Evolutionary conservation across 2,888 invertebrate species (phyloP).

Genomic region (Hyposoter dolosus): DNA sequence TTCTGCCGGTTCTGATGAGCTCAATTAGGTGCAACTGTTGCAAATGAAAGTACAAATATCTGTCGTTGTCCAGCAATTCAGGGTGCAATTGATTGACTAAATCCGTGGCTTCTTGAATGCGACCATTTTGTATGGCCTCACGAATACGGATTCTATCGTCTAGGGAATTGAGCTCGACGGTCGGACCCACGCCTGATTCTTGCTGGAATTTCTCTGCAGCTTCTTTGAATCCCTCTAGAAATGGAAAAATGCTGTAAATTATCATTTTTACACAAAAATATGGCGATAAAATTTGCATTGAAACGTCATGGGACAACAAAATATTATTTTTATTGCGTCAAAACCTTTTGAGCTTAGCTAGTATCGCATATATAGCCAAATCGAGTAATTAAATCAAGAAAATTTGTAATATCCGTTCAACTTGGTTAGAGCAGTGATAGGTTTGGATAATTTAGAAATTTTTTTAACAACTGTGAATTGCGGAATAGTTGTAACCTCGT

Average conservation of each 20-base stretch:
- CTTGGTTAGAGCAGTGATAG: too few relatives aligned
- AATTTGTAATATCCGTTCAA: neutral
- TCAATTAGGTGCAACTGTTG: constrained; percentile 96
- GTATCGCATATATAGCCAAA: neutral
- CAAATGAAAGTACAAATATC: constrained; percentile 97
- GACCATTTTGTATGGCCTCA: constrained; percentile 96
- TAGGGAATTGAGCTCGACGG: constrained; percentile 92
- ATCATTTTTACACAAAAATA: neutral
- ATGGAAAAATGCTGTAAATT: neutral
- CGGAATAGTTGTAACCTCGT: neutral
- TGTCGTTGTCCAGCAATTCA: constrained; percentile 96
- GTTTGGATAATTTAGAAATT: too few relatives aligned
- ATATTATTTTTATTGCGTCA: neutral
- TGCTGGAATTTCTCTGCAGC: constrained; percentile 98
- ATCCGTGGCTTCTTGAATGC: constrained; percentile 96
- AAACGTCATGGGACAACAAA: neutral
- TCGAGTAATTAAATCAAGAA: neutral
- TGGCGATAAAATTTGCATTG: neutral
- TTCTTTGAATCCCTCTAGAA: constrained; percentile 96
- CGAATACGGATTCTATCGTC: constrained; percentile 97
- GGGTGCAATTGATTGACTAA: constrained; percentile 98
- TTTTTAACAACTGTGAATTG: neutral
- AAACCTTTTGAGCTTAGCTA: neutral
- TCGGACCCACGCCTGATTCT: constrained; percentile 95
- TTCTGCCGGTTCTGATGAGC: constrained; percentile 92